phyloP scores from a whole-genome alignment of 2,888 invertebrate genomes.

The Rhamphomyia laevipes region DNA sequence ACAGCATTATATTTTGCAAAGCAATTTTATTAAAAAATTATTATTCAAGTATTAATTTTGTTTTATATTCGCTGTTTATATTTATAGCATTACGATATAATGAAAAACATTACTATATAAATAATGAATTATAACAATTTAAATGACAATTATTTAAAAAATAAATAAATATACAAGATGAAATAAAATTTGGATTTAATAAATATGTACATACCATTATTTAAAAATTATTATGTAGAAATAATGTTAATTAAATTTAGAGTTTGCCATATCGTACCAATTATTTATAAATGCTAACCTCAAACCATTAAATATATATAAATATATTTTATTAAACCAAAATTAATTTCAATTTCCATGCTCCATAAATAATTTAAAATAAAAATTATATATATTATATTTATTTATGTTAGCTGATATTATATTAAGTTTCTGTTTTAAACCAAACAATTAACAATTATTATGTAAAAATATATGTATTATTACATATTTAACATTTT shows the following conservation, averaged over 20 bases:
- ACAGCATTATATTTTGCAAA: neutral
- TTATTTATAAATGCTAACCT: neutral
- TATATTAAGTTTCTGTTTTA: no score
- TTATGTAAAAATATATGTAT: no score
- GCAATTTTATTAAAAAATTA: no score
- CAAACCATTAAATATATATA: neutral
- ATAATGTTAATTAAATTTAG: neutral
- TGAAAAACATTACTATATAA: neutral
- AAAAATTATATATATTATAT: no score
- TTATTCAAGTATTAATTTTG: neutral
- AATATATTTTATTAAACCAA: conserved; percentile 5
- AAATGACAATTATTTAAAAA: no score
- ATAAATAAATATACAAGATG: neutral
- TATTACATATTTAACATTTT: no score
- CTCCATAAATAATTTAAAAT: no score
- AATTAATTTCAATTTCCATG: conserved; percentile 2
- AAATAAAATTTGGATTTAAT: no score
- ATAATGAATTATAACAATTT: neutral
- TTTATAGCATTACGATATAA: conserved; percentile 7
- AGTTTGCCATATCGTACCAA: neutral
- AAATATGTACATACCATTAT: no score
- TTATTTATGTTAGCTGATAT: no score
- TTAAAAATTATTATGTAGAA: no score
- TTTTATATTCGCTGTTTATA: conserved; percentile 3
- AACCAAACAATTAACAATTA: no score